Conservation (phyloP, 2,888 invertebrate genomes). For the Cantharis nigra region DNA sequence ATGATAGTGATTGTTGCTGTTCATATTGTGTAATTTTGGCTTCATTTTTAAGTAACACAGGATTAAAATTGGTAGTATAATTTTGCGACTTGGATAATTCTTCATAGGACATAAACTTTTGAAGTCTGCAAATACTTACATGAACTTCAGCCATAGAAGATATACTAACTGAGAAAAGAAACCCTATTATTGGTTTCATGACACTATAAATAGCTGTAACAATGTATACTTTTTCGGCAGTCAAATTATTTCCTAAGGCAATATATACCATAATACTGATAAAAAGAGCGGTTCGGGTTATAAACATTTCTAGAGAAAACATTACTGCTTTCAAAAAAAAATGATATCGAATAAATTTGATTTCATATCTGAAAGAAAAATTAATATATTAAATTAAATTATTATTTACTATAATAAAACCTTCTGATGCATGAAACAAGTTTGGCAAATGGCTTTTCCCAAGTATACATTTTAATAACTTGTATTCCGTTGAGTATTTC, state of each 20-base stretch:
- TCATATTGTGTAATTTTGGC: background rate
- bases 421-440: slow-evolving; percentile 76
- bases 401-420: slow-evolving; percentile 41
- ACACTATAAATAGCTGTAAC: slow-evolving; percentile 90
- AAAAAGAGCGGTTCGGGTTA: slow-evolving; percentile 85
- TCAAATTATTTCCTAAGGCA: slow-evolving; percentile 71
- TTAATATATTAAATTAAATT: background rate
- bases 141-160: slow-evolving; percentile 80
- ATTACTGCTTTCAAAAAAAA: slow-evolving; percentile 77
- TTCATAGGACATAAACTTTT: slow-evolving; percentile 61
- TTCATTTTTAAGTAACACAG: background rate
- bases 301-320: slow-evolving; percentile 85
- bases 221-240: slow-evolving; percentile 84
- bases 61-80: background rate
- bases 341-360: slow-evolving; percentile 72
- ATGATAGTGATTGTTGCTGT: background rate
- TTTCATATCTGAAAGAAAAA: slow-evolving; percentile 64
- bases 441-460: slow-evolving; percentile 89
- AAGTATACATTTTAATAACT: slow-evolving; percentile 96
- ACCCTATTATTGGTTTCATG: slow-evolving; percentile 84
- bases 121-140: slow-evolving; percentile 74
- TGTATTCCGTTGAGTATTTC: slow-evolving; percentile 77
- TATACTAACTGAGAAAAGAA: slow-evolving; percentile 87
- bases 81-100: slow-evolving; percentile 51
- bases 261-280: slow-evolving; percentile 80